Percentiles rank a stretch among this genome's conserved stretches.
Conservation (phyloP, 2,888 invertebrate species). For the Cancer borealis region DNA sequence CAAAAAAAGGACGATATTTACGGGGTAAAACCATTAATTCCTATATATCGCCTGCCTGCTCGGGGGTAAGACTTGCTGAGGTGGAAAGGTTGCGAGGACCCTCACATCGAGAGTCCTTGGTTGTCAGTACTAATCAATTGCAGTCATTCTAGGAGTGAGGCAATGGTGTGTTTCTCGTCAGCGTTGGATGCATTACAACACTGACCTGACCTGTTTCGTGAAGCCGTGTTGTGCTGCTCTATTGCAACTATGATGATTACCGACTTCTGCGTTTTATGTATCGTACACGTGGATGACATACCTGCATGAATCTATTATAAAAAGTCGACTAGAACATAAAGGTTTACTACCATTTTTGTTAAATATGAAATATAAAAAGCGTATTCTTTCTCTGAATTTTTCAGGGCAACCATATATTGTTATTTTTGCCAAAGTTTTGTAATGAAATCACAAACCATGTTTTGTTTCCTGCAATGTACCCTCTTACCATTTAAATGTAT, state of each 20-base stretch:
- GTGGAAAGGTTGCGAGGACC: not conserved
- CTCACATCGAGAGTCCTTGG: not conserved
- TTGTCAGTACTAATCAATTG: not conserved
- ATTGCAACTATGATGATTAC: not conserved
- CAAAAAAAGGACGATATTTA: constrained; percentile 11
- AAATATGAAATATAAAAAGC: too few relatives aligned
- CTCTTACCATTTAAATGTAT: too few relatives aligned
- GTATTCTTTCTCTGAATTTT: not conserved
- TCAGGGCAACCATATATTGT: not conserved
- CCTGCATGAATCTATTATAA: too few relatives aligned
- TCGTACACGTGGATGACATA: not conserved
- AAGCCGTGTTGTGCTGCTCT: not conserved
- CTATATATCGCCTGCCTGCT: constrained; percentile 27
- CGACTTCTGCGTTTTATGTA: not conserved
- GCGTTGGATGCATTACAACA: not conserved
- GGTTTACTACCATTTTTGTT: too few relatives aligned
- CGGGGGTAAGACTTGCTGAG: not conserved
- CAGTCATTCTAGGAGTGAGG: not conserved
- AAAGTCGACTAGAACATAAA: too few relatives aligned
- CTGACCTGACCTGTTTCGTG: not conserved
- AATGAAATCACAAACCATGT: not conserved
- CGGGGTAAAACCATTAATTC: constrained; percentile 9
- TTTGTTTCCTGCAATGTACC: not conserved
- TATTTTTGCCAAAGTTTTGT: not conserved
- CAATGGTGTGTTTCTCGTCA: not conserved